Conservation (phyloP, 2,797 vertebrate species). For the Tauraco hartlaubi region DNA sequence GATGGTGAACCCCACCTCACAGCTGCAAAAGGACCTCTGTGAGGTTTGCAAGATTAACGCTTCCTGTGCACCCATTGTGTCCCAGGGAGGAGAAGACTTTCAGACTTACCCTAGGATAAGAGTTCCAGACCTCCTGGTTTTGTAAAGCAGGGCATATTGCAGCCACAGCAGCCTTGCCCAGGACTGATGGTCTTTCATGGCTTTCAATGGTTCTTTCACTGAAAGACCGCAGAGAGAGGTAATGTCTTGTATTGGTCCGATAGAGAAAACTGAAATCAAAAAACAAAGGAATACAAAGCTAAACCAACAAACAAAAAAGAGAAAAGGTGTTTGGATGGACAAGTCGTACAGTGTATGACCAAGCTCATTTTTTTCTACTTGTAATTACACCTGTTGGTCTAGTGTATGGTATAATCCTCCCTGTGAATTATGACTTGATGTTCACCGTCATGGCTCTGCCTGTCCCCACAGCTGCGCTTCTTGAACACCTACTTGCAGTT, state of each 20-base stretch:
- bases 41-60: not conserved
- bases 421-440: not conserved
- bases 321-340: not conserved
- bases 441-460: fast-evolving
- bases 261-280: not conserved
- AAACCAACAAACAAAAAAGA: not conserved
- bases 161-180: not conserved
- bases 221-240: not conserved
- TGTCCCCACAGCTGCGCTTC: not conserved
- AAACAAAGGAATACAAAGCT: not conserved
- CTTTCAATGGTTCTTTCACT: not conserved
- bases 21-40: not conserved
- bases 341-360: not conserved
- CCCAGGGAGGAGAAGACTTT: not conserved
- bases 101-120: not conserved
- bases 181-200: not conserved
- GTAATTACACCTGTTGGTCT: not conserved
- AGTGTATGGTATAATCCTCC: not conserved
- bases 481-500: not conserved
- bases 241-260: not conserved
- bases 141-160: not conserved
- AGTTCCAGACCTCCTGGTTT: not conserved
- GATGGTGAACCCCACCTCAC: not conserved
- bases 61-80: not conserved
- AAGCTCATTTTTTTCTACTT: not conserved